Evolutionary conservation across 2,888 invertebrate species (phyloP).

Genomic region (Poecilus cupreus): DNA sequence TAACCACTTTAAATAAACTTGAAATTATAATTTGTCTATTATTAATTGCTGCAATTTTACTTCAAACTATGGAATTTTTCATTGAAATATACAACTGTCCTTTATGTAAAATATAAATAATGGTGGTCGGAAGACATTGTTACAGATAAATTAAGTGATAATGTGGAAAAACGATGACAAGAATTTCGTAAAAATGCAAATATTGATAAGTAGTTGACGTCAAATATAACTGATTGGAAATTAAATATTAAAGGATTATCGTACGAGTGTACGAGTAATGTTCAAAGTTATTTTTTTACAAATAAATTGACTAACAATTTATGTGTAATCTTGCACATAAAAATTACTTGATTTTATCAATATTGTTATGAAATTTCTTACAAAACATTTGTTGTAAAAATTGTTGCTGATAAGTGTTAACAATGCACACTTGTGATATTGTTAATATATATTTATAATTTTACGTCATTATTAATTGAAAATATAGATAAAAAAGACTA

Average conservation of each 20-base stretch:
- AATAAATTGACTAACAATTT: too few species aligned
- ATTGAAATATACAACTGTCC: not conserved
- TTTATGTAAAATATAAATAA: not conserved
- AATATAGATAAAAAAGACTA: too few species aligned
- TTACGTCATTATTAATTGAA: too few species aligned
- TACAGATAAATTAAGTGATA: not conserved
- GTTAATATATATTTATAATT: too few species aligned
- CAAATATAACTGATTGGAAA: too few species aligned
- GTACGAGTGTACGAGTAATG: too few species aligned
- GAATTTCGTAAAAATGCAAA: not conserved
- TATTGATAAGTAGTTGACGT: conserved; percentile 4
- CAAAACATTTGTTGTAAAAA: too few species aligned
- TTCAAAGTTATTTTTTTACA: not conserved
- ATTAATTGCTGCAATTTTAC: not conserved
- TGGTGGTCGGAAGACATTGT: not conserved
- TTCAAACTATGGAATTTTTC: not conserved
- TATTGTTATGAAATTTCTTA: too few species aligned
- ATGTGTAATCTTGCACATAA: not conserved
- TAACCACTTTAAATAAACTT: too few species aligned
- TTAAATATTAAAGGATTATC: too few species aligned
- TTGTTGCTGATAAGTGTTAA: too few species aligned
- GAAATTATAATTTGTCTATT: not conserved
- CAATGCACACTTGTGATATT: too few species aligned
- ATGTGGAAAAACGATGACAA: not conserved
- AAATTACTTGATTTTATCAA: not conserved